phyloP scores from a whole-genome alignment of 1,140 invertebrate genomes.

The Reticulitermes speratus region DNA sequence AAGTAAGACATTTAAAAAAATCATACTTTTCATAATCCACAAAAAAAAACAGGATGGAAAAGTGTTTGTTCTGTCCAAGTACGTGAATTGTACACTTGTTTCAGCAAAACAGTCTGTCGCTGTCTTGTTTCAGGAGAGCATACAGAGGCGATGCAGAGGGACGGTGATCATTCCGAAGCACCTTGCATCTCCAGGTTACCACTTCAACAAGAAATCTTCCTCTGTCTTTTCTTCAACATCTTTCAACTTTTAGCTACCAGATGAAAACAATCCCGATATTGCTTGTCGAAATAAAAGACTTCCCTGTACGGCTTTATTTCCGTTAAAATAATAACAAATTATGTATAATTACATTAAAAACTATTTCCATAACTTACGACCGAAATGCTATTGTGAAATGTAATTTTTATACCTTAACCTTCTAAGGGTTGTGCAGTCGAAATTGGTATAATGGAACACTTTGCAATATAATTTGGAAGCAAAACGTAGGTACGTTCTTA shows the following conservation, averaged over 20 bases:
- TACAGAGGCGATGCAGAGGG: conserved; percentile 52
- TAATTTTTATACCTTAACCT: neutral
- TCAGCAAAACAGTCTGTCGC: no score
- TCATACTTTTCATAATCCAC: no score
- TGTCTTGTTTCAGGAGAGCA: conserved; percentile 46
- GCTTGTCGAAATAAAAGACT: neutral
- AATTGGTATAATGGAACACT: no score
- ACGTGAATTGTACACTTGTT: no score
- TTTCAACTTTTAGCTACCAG: neutral
- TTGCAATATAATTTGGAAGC: no score
- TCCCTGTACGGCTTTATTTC: neutral
- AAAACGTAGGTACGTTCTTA: no score
- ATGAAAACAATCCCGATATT: neutral
- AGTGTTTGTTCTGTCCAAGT: no score
- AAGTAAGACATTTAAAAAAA: no score
- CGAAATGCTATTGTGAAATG: no score
- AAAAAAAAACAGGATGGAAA: no score
- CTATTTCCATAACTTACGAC: neutral
- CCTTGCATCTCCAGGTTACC: neutral
- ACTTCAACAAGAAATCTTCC: neutral
- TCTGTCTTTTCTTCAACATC: neutral
- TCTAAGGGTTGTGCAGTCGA: neutral
- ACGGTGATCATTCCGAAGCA: conserved; percentile 40
- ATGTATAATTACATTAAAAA: neutral
- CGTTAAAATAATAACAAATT: neutral